Evolutionary conservation across 2,113 vertebrate species (phyloP), one percentile per base, ranked within the genome.

Genomic region (Embiotoca jacksoni): DNA sequence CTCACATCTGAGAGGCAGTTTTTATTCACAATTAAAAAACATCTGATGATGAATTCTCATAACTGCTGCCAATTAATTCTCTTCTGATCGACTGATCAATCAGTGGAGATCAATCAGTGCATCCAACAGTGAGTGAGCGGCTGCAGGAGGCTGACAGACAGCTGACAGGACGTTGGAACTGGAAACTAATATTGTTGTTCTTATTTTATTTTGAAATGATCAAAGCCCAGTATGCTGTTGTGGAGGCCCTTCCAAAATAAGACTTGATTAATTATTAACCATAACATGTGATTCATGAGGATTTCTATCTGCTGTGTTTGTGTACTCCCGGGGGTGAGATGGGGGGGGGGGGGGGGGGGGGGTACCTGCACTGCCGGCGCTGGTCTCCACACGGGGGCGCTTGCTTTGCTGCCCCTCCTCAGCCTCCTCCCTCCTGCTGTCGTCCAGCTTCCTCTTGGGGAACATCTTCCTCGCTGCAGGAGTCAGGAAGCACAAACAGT

Each of bases 391-490:
- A 1, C 92, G 90, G 55, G 90, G 72, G 30, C 91, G 85, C 65
- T 93, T 93, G 44, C 41, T 86, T 59, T 49, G 63, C 60, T 68
- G 87, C 35, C 44, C 75, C 72, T 55, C 91, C 68, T 92, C 88
- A 32, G 70, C 36, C 53, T 91, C 91, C 4, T 90, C 88, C 39
- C 86, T 68, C 33, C 32, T 16, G 54, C 79, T 79, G 8, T 92
- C 88, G 1, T 92, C 81, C 9, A 96, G 86, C 77, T 94, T 95
- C 69, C 96, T 94, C 87, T 97, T 97, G 0, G 95, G 94, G 53
- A 97, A 89, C 90, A 96, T 96, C 82, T 98, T 98, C 75, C 96
- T 95, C 15, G 96, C 97, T 97, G 81, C 72, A 63, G n/a, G 75
- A 35, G 7, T 60, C 57, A 41, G 50, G 33, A 23, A 46, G 44